Base-by-base conservation (phyloP, 2,888 invertebrate species). In the Tipula unca region DNA sequence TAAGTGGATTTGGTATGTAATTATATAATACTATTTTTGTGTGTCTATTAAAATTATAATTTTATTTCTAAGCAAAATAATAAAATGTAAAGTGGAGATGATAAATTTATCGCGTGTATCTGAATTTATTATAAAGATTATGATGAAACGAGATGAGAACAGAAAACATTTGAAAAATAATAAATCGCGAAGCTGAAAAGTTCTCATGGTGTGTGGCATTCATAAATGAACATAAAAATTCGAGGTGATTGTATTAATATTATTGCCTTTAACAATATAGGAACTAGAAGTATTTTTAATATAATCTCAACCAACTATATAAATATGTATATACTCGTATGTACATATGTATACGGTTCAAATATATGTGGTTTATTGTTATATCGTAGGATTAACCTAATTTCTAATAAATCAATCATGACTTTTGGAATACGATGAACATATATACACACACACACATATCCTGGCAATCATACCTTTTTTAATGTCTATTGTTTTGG, bases 51-150 rank as follows among this genome's bases (percentile, higher is more conserved):
- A 48, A 48, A 48, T 42, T 54, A 32, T 1, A 54, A 54, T 54
- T 54, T 17, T 54, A 25, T 25, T 69, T 69, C 69, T 69, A 69
- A 69, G 10, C 25, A 25, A 69, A 10, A 25, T 17, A 48, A 48
- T 17, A 48, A 48, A 48, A 17, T 17, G n/a, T n/a, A n/a, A n/a
- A 2, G 8, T n/a, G 4, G 8, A 48, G 48, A 48, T 48, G 48
- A 48, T 48, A 48, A 48, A 48, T 48, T 48, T 48, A 69, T 69
- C 69, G 69, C 69, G 69, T 69, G 69, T 69, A 69, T 69, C 69
- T 69, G 69, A 69, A 69, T 69, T 69, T 69, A 69, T 69, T 69
- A 69, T 10, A 69, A 69, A 69, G 69, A 69, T 69, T 69, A 69
- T 69, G 25, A 69, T 69, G 69, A 69, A 69, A 25, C 69, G 25